A percentile compares a stretch with the other conserved stretches of the same genome.
Evolutionary conservation across 2,888 invertebrate genomes (phyloP).

Genomic region (Cenopis cana): DNA sequence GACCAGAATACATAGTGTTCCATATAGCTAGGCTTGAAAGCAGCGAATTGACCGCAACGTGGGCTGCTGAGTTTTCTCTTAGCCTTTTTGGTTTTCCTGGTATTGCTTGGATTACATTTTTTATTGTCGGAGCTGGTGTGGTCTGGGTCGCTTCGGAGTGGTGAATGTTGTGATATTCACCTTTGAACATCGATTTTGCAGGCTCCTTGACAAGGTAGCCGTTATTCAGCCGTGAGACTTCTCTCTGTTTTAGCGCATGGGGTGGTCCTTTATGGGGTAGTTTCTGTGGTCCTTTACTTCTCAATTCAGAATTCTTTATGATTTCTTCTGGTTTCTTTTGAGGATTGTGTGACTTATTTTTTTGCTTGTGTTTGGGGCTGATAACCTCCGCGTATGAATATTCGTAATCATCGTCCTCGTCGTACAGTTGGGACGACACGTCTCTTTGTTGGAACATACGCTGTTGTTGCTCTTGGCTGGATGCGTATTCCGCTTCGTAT

Average conservation of each 20-base stretch:
- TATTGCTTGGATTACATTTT: neutral
- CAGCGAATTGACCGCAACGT: neutral
- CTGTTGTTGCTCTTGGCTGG: neutral
- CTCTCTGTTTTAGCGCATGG: neutral
- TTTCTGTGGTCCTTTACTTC: neutral
- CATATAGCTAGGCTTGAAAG: neutral
- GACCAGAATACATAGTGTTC: neutral
- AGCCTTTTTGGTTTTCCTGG: neutral
- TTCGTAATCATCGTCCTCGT: neutral
- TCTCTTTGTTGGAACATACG: neutral
- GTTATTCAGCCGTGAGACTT: neutral
- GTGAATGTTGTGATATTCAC: neutral
- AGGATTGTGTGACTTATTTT: too few species aligned
- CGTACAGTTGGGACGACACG: neutral
- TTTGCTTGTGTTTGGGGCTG: too few species aligned
- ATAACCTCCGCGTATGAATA: neutral
- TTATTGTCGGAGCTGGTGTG: neutral
- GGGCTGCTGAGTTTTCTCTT: neutral
- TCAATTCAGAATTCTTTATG: neutral
- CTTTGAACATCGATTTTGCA: neutral
- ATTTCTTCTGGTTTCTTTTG: neutral
- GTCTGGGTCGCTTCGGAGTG: neutral
- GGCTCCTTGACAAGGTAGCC: neutral
- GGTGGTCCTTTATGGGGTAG: too few species aligned
- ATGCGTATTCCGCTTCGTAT: neutral